Percentiles rank a stretch among this genome's conserved stretches.
Conservation (phyloP, 2,113 vertebrate species). For the Eulemur macaco region DNA sequence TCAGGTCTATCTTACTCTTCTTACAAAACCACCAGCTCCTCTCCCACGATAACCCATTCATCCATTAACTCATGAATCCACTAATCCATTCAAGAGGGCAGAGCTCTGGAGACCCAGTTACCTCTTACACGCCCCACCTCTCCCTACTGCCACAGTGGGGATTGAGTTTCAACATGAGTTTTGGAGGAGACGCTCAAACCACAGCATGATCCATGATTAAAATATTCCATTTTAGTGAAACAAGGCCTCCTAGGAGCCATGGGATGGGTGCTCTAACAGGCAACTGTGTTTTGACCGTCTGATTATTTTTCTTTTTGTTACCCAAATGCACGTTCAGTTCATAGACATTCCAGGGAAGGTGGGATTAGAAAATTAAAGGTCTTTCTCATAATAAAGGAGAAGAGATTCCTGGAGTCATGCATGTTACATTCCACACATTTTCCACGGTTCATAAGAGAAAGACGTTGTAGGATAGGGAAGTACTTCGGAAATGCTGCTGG, state of each 20-base stretch:
- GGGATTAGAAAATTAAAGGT: slow-evolving; percentile 29
- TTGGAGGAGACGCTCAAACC: not conserved
- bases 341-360: not conserved
- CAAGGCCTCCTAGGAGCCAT: not conserved
- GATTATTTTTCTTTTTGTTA: slow-evolving; percentile 41
- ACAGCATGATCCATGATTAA: not conserved
- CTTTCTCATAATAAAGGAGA: slow-evolving; percentile 7
- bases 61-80: not conserved
- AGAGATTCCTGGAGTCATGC: slow-evolving; percentile 19
- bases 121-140: not conserved
- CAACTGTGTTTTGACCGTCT: not conserved
- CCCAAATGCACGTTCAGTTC: not conserved
- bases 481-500: not conserved
- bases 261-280: not conserved
- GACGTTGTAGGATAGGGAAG: not conserved
- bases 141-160: not conserved
- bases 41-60: not conserved
- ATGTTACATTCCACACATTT: slow-evolving; percentile 42
- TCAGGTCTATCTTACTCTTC: not conserved
- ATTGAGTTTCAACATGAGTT: not conserved
- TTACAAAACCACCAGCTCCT: not conserved
- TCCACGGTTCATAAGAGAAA: not conserved
- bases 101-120: not conserved
- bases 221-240: not conserved
- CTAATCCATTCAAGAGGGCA: not conserved